A percentile compares a stretch with the other conserved stretches of the same genome.
phyloP scores from a whole-genome alignment of 2,113 vertebrate species.

The Gymnorhina tibicen region DNA sequence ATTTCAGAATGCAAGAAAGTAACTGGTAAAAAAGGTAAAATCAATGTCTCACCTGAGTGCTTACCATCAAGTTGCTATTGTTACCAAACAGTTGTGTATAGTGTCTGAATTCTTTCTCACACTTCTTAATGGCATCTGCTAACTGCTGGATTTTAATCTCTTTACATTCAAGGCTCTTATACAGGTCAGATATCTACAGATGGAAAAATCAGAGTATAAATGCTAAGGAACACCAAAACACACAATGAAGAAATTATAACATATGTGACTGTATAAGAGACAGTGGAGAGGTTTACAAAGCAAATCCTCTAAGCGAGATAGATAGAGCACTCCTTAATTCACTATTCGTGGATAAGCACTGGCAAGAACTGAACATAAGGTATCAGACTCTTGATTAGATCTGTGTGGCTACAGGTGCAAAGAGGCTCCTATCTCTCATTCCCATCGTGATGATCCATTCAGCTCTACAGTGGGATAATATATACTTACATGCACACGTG shows the following conservation, averaged over 20 bases:
- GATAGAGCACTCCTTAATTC: background rate
- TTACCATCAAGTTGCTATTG: slow-evolving; percentile 75
- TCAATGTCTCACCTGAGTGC: slow-evolving; percentile 75
- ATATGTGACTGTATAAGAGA: background rate
- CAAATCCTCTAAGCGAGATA: background rate
- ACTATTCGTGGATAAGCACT: background rate
- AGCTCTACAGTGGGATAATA: background rate
- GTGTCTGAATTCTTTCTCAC: slow-evolving; percentile 79
- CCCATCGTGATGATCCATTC: background rate
- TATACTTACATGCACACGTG: background rate
- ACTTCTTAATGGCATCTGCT: slow-evolving; percentile 73
- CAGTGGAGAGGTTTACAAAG: background rate
- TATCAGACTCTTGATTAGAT: background rate
- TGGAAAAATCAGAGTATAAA: background rate
- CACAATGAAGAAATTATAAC: background rate
- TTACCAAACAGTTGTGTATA: slow-evolving; percentile 73
- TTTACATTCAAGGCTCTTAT: slow-evolving; percentile 76
- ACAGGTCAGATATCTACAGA: slow-evolving; percentile 78
- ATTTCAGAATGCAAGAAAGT: background rate
- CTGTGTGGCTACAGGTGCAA: background rate
- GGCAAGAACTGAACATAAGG: background rate
- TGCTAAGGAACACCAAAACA: background rate
- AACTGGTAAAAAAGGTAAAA: background rate
- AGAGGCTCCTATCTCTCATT: background rate
- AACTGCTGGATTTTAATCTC: slow-evolving; percentile 82